Evolutionary conservation across 2,797 vertebrate species (phyloP).

Genomic region (Chaetophractus vellerosus): DNA sequence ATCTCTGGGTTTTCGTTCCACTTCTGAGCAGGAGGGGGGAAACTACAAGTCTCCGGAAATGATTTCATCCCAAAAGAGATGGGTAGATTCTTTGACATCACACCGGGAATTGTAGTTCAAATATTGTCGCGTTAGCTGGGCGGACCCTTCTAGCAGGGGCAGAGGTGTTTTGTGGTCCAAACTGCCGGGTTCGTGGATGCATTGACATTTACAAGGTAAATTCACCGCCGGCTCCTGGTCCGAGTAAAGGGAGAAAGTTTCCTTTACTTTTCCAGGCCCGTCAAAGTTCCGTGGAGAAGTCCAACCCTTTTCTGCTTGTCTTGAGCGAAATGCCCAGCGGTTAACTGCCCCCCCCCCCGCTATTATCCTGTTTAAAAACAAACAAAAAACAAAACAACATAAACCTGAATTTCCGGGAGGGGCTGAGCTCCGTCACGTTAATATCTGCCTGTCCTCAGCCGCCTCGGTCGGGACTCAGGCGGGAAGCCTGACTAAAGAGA

Average conservation of each 20-base stretch:
- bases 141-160: conserved; percentile 3
- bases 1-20: background rate
- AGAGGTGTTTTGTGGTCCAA: background rate
- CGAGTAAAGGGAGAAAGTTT: background rate
- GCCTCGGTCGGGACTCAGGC: background rate
- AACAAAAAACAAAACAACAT: background rate
- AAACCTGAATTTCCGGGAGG: background rate
- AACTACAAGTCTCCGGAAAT: conserved; percentile 52
- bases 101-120: background rate
- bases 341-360: background rate
- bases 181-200: background rate
- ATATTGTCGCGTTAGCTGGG: background rate
- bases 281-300: background rate
- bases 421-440: background rate
- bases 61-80: conserved; percentile 59
- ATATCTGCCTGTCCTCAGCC: background rate
- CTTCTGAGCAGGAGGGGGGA: background rate
- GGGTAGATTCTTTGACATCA: background rate
- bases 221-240: background rate
- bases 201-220: background rate
- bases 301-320: background rate
- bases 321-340: background rate
- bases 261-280: background rate
- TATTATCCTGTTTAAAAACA: background rate
- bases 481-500: background rate